A percentile compares a stretch with the other conserved stretches of the same genome.
Conservation (phyloP, 2,113 vertebrate species). For the Lycaon pictus region DNA sequence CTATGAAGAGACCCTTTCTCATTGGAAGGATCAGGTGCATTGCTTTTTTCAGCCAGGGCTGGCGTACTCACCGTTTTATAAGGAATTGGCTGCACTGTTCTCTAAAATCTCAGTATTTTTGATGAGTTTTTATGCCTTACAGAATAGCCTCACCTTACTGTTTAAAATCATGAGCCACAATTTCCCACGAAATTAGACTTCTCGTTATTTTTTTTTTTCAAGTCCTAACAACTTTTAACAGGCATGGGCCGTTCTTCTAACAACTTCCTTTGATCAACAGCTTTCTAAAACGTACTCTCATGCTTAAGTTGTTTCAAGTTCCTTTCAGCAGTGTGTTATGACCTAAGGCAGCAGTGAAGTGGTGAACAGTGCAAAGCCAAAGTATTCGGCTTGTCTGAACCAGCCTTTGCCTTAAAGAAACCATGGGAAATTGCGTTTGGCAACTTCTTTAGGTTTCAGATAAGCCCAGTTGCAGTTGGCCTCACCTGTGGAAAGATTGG, state of each 20-base stretch:
- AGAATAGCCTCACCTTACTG: slow-evolving; percentile 19
- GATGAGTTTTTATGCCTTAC: neutral
- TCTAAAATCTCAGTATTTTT: slow-evolving; percentile 39
- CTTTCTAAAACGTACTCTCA: slow-evolving; percentile 64
- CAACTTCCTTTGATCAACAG: slow-evolving; percentile 74
- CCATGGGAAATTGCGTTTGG: slow-evolving; percentile 59
- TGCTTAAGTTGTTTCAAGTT: slow-evolving; percentile 71
- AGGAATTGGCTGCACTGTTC: neutral
- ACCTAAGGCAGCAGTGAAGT: slow-evolving; percentile 72
- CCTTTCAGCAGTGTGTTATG: slow-evolving; percentile 69
- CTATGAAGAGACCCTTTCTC: neutral
- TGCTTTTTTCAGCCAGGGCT: neutral
- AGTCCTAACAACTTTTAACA: slow-evolving; percentile 76
- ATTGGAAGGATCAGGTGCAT: neutral
- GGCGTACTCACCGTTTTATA: neutral
- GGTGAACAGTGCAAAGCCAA: slow-evolving; percentile 63
- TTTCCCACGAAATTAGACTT: slow-evolving; percentile 67
- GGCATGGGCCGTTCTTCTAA: slow-evolving; percentile 23
- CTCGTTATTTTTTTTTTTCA: slow-evolving; percentile 68
- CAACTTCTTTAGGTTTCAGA: slow-evolving; percentile 50
- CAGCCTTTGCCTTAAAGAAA: slow-evolving; percentile 62
- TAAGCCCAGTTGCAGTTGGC: slow-evolving; percentile 53
- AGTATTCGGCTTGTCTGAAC: slow-evolving; percentile 77
- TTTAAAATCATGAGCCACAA: slow-evolving; percentile 20
- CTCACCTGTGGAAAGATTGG: slow-evolving; percentile 43